Base-by-base conservation (phyloP, 2,888 invertebrate genomes). In the Apotomis turbidana region DNA sequence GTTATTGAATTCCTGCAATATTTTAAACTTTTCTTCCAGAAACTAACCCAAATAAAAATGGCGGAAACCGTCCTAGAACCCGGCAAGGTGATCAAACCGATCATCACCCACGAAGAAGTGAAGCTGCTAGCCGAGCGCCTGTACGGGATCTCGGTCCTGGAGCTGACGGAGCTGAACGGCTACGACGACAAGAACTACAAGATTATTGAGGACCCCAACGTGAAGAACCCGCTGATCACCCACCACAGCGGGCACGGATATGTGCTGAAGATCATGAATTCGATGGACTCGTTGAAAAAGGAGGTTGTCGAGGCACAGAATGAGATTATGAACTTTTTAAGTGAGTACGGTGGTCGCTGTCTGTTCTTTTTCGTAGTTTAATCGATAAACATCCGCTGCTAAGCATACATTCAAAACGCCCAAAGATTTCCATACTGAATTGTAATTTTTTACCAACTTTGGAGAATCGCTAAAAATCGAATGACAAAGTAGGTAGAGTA, bases 211-310 rank as follows among this genome's bases (percentile, higher is more conserved):
- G 93, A 93, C 9, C 90, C 93, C 0, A 93, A 94, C 74, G 91
- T 94, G 73, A 94, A 94, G 82, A 96, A 96, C 85, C 94, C 95
- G 0, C 81, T 95, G 27, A 94, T 95, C 73, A 88, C 93, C 0
- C 83, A 89, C 4, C 91, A 94, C 75, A 93, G 93, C 75, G 89
- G 94, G 0, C 85, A 95, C 77, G 97, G 96, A 0, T 97, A 97
- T 82, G 95, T 97, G 27, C 87, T 98, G 72, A 98, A 98, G 93
- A 95, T 98, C 63, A 93, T 97, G 78, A 98, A 98, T 89, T 95
- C 96, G 0, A 90, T 97, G 84, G 97, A 98, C 86, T 97, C 98
- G 0, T 93, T 95, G 80, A 96, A 96, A 61, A 84, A 91, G 0
- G 86, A 87, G 1, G 93, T 96, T 27, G 94, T 97, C 6, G 96